Conservation (phyloP, 1,140 invertebrate genomes). For the Ceratina japonica region DNA sequence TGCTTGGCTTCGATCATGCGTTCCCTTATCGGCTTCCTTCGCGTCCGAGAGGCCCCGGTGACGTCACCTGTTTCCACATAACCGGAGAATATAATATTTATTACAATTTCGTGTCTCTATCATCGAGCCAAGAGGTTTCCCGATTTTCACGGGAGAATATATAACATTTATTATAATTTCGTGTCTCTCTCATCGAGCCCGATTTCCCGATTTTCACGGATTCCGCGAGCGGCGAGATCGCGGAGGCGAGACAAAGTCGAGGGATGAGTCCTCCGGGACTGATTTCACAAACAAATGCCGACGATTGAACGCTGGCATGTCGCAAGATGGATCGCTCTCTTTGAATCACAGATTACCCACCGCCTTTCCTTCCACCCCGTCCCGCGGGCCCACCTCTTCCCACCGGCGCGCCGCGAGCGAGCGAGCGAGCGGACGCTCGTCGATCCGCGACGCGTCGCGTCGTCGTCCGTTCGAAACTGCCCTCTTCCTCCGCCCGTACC, state of each 20-base stretch:
- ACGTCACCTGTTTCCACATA: conserved; percentile 20
- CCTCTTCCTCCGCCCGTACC: conserved; percentile 14
- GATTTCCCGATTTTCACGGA: conserved; percentile 4
- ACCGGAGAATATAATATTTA: not conserved
- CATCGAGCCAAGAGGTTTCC: not conserved
- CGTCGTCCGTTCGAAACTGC: not conserved
- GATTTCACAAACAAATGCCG: conserved; percentile 79
- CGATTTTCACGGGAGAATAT: not conserved
- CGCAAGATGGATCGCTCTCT: conserved; percentile 78
- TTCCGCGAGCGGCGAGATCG: conserved; percentile 10
- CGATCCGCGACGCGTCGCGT: too few relatives aligned
- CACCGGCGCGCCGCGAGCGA: conserved; percentile 20
- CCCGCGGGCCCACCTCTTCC: conserved; percentile 29
- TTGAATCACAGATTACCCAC: conserved; percentile 78
- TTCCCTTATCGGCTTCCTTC: conserved; percentile 47
- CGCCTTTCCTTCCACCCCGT: conserved; percentile 50
- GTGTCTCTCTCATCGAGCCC: not conserved
- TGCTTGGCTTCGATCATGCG: conserved; percentile 68
- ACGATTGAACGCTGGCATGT: conserved; percentile 78
- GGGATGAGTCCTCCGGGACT: conserved; percentile 73
- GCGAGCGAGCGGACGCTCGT: not conserved
- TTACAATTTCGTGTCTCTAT: not conserved
- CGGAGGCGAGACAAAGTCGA: conserved; percentile 9
- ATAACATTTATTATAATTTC: not conserved
- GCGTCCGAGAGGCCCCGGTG: conserved; percentile 56